Conservation (phyloP, 2,888 invertebrate genomes). For the Chromoteleia sp. region DNA sequence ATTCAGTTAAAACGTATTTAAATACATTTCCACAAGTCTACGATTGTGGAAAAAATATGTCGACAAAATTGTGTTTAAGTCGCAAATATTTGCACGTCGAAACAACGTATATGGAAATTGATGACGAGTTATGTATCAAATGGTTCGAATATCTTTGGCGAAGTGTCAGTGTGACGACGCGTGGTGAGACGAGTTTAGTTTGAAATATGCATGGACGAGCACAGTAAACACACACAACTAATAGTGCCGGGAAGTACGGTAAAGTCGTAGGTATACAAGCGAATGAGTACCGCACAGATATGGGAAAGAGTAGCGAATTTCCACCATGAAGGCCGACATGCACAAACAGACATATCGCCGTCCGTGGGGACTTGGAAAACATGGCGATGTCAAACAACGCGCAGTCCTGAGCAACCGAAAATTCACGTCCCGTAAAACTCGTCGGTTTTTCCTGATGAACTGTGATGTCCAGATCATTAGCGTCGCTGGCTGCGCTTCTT, state of each 20-base stretch:
- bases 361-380: slow-evolving; percentile 76
- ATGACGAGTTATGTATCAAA: slow-evolving; percentile 56
- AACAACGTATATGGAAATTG: slow-evolving; percentile 44
- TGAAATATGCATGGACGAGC: slow-evolving; percentile 82
- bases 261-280: slow-evolving; percentile 72
- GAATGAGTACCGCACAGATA: slow-evolving; percentile 66
- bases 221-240: slow-evolving; percentile 83
- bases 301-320: slow-evolving; percentile 75
- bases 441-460: slow-evolving; percentile 30
- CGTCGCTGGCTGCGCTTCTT: not conserved
- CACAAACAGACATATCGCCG: slow-evolving; percentile 82
- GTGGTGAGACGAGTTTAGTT: slow-evolving; percentile 83
- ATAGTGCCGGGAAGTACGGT: slow-evolving; percentile 79
- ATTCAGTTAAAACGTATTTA: too few relatives aligned
- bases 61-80: slow-evolving; percentile 18
- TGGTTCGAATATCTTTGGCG: slow-evolving; percentile 61
- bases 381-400: slow-evolving; percentile 47
- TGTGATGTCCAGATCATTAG: slow-evolving; percentile 38
- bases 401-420: slow-evolving; percentile 11
- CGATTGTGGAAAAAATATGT: too few relatives aligned
- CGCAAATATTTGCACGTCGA: slow-evolving; percentile 32
- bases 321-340: slow-evolving; percentile 80
- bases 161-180: slow-evolving; percentile 80
- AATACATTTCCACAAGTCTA: too few relatives aligned
- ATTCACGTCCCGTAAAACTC: slow-evolving; percentile 25